These are phyloP conservation scores for Meganola albula DNA, from an alignment of 2,888 invertebrate species.

Conservation along the genomic window DNA sequence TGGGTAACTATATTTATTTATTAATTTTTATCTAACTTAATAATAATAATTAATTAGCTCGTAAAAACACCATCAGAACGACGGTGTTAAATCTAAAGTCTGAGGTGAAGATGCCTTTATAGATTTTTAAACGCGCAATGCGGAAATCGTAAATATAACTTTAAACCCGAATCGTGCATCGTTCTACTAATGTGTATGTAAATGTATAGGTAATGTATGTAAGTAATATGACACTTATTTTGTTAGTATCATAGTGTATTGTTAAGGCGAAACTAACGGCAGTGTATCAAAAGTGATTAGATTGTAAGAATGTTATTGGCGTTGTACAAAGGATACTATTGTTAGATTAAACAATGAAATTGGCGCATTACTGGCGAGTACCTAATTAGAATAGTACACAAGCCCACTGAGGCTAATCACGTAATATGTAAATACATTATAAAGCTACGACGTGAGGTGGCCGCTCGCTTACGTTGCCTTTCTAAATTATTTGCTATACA, in stretches of 20 bases:
- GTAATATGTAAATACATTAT: constrained; percentile 60
- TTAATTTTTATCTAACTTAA: constrained; percentile 64
- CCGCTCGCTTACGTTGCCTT: constrained; percentile 63
- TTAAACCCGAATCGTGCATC: constrained; percentile 66
- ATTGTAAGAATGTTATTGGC: constrained; percentile 70
- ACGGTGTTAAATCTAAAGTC: constrained; percentile 76
- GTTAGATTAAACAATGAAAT: constrained; percentile 71
- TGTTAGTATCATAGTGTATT: constrained; percentile 66
- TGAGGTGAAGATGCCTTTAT: constrained; percentile 78
- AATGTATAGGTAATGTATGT: constrained; percentile 59
- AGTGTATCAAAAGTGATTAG: constrained; percentile 68
- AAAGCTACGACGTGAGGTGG: constrained; percentile 49
- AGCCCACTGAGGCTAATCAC: constrained; percentile 68
- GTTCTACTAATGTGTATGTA: constrained; percentile 66
- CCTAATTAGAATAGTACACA: constrained; percentile 75
- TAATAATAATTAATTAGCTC: constrained; percentile 66
- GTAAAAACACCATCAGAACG: constrained; percentile 65
- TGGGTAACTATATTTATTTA: constrained; percentile 71
- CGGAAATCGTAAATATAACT: constrained; percentile 59
- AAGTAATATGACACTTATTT: constrained; percentile 75
- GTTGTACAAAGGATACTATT: constrained; percentile 76
- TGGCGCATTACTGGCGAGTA: constrained; percentile 79
- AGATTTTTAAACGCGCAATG: constrained; percentile 71
- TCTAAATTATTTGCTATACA: constrained; percentile 51
- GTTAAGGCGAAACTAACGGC: constrained; percentile 65